These are phyloP conservation scores for Halcyon malimbica DNA, from an alignment of 2,113 vertebrate species.

Conservation along the genomic window DNA sequence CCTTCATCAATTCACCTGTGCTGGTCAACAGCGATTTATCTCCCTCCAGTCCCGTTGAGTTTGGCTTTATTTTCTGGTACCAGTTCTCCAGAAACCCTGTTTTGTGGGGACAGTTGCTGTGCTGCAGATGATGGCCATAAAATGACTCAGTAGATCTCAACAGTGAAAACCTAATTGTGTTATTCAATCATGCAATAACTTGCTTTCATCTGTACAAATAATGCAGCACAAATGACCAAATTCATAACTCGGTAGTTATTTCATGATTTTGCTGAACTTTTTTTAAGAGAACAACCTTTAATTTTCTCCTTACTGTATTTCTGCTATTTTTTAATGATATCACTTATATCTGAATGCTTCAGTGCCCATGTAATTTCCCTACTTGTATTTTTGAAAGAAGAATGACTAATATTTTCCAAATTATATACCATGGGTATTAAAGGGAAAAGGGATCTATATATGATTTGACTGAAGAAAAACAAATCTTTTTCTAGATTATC, in stretches of 20 bases:
- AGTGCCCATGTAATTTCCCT: slow-evolving; percentile 26
- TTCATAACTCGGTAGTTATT: slow-evolving; percentile 1
- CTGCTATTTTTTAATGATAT: slow-evolving; percentile 24
- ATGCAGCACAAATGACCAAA: neutral
- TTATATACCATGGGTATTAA: neutral
- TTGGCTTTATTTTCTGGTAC: neutral
- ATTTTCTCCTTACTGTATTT: slow-evolving; percentile 36
- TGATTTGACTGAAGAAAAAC: neutral
- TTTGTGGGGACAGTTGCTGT: neutral
- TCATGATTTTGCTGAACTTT: slow-evolving; percentile 32
- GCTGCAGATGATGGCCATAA: neutral
- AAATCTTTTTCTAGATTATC: neutral
- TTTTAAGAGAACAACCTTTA: neutral
- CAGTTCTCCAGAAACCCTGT: neutral
- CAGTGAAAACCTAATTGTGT: neutral
- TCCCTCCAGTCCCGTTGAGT: neutral
- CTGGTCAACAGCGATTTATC: accelerated
- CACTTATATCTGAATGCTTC: slow-evolving; percentile 40
- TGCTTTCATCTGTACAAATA: slow-evolving; percentile 6
- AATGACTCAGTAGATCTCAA: neutral
- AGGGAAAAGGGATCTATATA: neutral
- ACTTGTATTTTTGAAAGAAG: slow-evolving; percentile 28
- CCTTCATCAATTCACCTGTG: neutral
- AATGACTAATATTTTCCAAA: slow-evolving; percentile 41
- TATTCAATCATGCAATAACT: neutral